These are phyloP conservation scores for Limnephilus lunatus DNA, from an alignment of 2,888 invertebrate species.

Conservation along the genomic window DNA sequence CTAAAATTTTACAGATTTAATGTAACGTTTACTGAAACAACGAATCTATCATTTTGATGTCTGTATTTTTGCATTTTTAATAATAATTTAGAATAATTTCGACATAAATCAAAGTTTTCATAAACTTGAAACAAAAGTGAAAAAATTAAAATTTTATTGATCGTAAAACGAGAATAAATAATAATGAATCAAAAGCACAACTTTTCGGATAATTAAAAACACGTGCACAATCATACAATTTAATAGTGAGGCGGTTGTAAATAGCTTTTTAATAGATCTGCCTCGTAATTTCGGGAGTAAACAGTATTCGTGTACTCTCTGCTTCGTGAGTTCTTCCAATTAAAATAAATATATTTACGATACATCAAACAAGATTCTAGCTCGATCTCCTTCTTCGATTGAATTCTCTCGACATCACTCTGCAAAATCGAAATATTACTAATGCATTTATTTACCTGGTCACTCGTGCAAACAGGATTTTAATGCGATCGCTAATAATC, in stretches of 20 bases:
- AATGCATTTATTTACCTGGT: not conserved
- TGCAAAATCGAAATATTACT: not conserved
- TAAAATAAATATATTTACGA: slow-evolving; percentile 21
- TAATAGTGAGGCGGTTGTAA: not conserved
- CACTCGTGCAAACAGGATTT: not conserved
- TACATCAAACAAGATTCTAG: not conserved
- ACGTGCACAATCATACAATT: slow-evolving; percentile 2
- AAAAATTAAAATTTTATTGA: slow-evolving; percentile 40
- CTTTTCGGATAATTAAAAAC: not conserved
- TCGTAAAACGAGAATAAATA: slow-evolving; percentile 34
- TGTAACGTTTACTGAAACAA: not conserved
- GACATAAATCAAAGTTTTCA: not conserved
- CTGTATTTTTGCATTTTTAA: not conserved
- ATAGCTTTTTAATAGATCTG: slow-evolving; percentile 23
- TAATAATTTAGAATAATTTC: not conserved
- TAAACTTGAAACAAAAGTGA: not conserved
- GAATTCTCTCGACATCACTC: not conserved
- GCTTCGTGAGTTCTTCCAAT: slow-evolving; percentile 7
- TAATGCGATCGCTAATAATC: not conserved
- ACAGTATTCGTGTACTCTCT: not conserved
- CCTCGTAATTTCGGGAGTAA: slow-evolving; percentile 24
- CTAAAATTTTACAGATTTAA: not conserved
- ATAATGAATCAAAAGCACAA: slow-evolving; percentile 7
- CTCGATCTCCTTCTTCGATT: not conserved
- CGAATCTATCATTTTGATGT: not conserved